Evolutionary conservation across 2,113 vertebrate genomes (phyloP), one percentile per base, ranked within the genome.

Genomic region (Tragelaphus strepsiceros): DNA sequence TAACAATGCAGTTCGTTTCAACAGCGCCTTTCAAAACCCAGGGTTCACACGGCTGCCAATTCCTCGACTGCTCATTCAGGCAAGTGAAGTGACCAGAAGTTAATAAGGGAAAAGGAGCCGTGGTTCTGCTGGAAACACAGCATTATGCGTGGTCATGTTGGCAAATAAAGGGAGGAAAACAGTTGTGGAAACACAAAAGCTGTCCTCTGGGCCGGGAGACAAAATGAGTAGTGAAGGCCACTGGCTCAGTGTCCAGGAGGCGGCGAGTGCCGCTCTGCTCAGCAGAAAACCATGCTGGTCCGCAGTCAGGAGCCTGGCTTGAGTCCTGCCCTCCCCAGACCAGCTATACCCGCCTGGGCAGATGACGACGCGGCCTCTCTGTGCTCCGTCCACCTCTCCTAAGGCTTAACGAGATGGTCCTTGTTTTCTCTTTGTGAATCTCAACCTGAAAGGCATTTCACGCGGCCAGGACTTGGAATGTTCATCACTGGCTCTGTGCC

Each of bases 151-250:
- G 71, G 82, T 78, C 2, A 3, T 74, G 82, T 5, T 91, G 83
- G 88, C 88, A 95, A 93, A 88, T 32, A 71, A 43, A 82, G 32
- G 3, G 51, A 85, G 13, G 30, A 49, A 59, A 90, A 71, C 53
- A 39, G 46, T 28, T 96, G 64, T n/a, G 93, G 77, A 80, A 96
- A 91, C 74, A 84, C 56, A 95, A 92, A 85, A 88, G 77, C 89
- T 78, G 81, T 61, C 81, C 85, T 80, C 74, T 21, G 87, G 53
- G 84, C 43, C 14, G 21, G 43, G 80, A 62, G 64, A 85, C 51
- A 61, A 71, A 92, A 92, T 6, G 74, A 64, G n/a, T 39, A 35
- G 46, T 14, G 5, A 14, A 61, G 62, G 74, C 46, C 74, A 17
- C 22, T 0, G 21, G 81, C 54, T 80, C 22, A 3, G 32, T 35